A percentile compares a stretch with the other conserved stretches of the same genome.
Evolutionary conservation across 2,888 invertebrate genomes (phyloP).

Genomic region (Pyrocoelia pectoralis): DNA sequence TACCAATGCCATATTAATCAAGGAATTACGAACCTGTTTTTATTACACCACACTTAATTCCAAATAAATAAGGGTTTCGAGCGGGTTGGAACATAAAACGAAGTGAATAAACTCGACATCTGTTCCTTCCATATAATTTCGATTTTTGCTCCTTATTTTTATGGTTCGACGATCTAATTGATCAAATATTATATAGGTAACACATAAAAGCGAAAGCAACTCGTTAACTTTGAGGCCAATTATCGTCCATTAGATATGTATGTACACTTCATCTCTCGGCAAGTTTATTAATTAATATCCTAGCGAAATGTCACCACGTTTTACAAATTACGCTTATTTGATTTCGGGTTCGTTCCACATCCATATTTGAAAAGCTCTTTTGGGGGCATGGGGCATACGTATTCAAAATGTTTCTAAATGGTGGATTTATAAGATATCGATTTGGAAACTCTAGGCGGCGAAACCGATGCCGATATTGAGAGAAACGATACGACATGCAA

Average conservation of each 20-base stretch:
- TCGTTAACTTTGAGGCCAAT: neutral
- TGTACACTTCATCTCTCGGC: too few relatives aligned
- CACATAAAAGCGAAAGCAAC: too few relatives aligned
- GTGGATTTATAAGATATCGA: neutral
- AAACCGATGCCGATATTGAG: neutral
- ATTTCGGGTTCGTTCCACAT: neutral
- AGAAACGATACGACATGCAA: neutral
- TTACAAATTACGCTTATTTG: too few relatives aligned
- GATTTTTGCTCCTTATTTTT: neutral
- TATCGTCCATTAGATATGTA: neutral
- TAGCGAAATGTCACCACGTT: too few relatives aligned
- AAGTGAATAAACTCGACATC: neutral
- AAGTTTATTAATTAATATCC: too few relatives aligned
- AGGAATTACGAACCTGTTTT: slow-evolving; percentile 12
- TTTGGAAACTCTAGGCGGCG: neutral
- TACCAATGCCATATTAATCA: slow-evolving; percentile 11
- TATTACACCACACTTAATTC: slow-evolving; percentile 1
- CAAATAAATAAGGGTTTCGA: slow-evolving; percentile 6
- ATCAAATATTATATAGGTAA: neutral
- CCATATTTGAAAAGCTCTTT: neutral
- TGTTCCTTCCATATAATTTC: neutral
- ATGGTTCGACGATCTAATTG: neutral
- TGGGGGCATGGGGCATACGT: neutral
- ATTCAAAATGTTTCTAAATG: neutral
- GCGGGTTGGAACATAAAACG: neutral